Conservation (phyloP, 2,888 invertebrate species). For the Matsumyia berberina region DNA sequence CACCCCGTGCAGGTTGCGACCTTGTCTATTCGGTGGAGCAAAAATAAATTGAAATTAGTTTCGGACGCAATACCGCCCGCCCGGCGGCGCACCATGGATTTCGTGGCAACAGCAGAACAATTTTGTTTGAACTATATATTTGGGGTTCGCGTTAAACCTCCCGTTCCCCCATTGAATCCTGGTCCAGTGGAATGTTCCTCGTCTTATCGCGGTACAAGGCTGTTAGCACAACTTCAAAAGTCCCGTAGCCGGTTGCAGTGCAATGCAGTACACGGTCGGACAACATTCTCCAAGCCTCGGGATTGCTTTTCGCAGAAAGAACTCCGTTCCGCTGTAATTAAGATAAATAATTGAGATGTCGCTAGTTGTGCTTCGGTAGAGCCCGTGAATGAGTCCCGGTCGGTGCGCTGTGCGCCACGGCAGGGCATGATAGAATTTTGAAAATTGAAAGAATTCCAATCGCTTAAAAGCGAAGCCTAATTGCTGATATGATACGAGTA, state of each 20-base stretch:
- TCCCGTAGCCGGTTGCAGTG: constrained; percentile 45
- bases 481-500: constrained; percentile 73
- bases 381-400: constrained; percentile 42
- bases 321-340: constrained; percentile 60
- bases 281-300: constrained; percentile 62
- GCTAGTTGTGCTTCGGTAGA: constrained; percentile 33
- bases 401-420: constrained; percentile 44
- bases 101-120: constrained; percentile 21
- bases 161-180: neutral
- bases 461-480: constrained; percentile 66
- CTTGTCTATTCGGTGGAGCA: constrained; percentile 62
- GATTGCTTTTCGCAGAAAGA: constrained; percentile 68
- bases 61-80: neutral
- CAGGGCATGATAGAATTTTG: constrained; percentile 70
- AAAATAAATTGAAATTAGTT: constrained; percentile 56
- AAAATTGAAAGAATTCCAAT: constrained; percentile 71
- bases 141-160: neutral
- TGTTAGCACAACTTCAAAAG: constrained; percentile 64
- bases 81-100: neutral
- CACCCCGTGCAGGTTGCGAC: constrained; percentile 53
- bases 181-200: constrained; percentile 42
- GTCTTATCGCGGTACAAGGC: constrained; percentile 53
- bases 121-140: constrained; percentile 34
- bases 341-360: constrained; percentile 76
- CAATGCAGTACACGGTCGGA: constrained; percentile 36